Evolutionary conservation across 2,888 invertebrate species (phyloP), one percentile per base, ranked within the genome.

Genomic region (Cremastinae sp.): DNA sequence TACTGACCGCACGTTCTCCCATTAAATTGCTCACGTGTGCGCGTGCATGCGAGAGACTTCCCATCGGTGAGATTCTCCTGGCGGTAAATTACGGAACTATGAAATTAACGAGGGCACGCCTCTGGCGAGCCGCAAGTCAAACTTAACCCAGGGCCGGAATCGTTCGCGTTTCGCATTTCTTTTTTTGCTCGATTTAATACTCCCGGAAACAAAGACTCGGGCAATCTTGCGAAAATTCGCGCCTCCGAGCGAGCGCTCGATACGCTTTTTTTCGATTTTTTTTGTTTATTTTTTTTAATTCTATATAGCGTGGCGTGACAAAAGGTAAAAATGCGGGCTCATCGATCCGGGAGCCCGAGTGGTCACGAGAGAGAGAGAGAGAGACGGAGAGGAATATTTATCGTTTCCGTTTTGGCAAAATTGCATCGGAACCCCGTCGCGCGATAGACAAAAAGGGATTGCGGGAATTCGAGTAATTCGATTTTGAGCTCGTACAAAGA

Each of bases 1-100:
- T 76, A 76, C 76, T 38, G 64, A 59, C 68, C 58, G 62, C 73
- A 62, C 76, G 73, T 76, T 59, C 64, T 51, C 58, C 69, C 68
- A 73, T 76, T 73, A 73, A 53, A 64, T 54, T 12, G 53, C 41
- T 41, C 28, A 12, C 10, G 65, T 65, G 43, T 65, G 43, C 7
- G 64, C 41, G n/a, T 49, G 38, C 22, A 43, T 41, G 38, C 41
- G 65, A 43, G 53, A 65, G 53, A 28, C 28, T 28, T 28, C 28
- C 2, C 5, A 28, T 28, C 28, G 28, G 28, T 41, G 41, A 41
- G 12, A 41, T 43, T 34, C 61, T 45, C 45, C 70, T 8, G 62
- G 53, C 53, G 62, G 53, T 54, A 28, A 54, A 62, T 62, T 54
- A 43, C 62, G 14, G 43, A 61, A 61, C 51, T 58, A 58, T 54